Evolutionary conservation across 2,113 vertebrate species (phyloP), one percentile per base, ranked within the genome.

Genomic region (Lucifuga dentata): DNA sequence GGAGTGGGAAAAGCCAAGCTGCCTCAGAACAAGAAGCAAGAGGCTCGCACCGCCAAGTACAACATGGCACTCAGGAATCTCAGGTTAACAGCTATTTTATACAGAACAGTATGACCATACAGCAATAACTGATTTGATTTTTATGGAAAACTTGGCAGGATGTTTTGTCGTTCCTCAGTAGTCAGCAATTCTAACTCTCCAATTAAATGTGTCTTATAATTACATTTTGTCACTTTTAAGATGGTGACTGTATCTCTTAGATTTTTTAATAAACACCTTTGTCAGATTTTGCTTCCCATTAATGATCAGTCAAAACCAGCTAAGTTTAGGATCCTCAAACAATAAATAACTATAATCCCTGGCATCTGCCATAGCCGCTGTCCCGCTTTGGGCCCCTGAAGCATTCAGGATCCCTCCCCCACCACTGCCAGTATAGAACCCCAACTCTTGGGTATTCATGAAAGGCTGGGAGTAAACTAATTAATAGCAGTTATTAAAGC

Each of bases 61-160:
- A 98, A 96, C 81, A 73, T 92, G 74, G 82, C 88, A 21, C 91
- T 98, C 78, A 93, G 80, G 90, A 93, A 92, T 62, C 79, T 97
- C 81, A 95, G 94, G 97, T 98, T 16, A 35, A 24, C 56, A 7
- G 10, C 16, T 40, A 45, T 26, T 58, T 51, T 39, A 67, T 36
- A 19, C 57, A 11, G 23, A 12, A 29, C 26, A 29, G 26, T 29
- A 29, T 29, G 26, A 5, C 3, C 23, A 8, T 16, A 20, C 10
- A 41, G 32, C 17, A 35, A 20, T 17, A 16, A 13, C 3, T 58
- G 0, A 20, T 8, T 1, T 2, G 0, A 15, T 48, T 35, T 45
- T 24, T 50, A 35, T 35, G 33, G 33, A 35, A n/a, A 35, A 29
- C 26, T 29, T 29, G 26, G 1, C n/a, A n/a, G n/a, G n/a, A n/a